Evolutionary conservation across 2,888 invertebrate species (phyloP).

Genomic region (Villa cingulata): DNA sequence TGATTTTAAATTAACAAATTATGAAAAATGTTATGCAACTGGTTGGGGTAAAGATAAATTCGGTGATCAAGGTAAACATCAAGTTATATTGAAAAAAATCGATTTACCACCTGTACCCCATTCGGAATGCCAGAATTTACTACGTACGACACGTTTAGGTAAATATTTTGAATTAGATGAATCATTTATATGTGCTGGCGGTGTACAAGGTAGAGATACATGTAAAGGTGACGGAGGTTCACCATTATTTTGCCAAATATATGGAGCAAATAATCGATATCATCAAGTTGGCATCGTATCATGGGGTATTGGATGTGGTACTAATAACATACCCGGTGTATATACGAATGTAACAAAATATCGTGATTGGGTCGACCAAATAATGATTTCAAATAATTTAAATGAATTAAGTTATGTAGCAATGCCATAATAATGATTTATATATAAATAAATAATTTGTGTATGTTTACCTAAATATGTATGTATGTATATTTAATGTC

Average conservation of each 20-base stretch:
- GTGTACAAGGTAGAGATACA: constrained; percentile 57
- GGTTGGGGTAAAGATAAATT: constrained; percentile 70
- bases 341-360: constrained; percentile 58
- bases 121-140: constrained; percentile 43
- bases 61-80: constrained; percentile 48
- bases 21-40: constrained; percentile 48
- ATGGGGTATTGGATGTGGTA: constrained; percentile 83
- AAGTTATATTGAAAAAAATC: constrained; percentile 61
- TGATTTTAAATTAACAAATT: neutral
- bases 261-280: constrained; percentile 43
- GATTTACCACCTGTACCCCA: constrained; percentile 52
- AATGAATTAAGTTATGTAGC: constrained; percentile 23
- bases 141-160: constrained; percentile 54
- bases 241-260: constrained; percentile 53
- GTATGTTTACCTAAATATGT: no score
- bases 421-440: no score
- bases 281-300: constrained; percentile 67
- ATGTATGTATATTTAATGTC: no score
- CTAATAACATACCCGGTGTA: constrained; percentile 53
- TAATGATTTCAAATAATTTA: constrained; percentile 41
- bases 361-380: constrained; percentile 56
- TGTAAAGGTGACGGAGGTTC: constrained; percentile 74
- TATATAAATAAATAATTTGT: no score
- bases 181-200: constrained; percentile 70
- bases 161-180: constrained; percentile 47